Base-by-base conservation (phyloP, 1,140 invertebrate species). In the Bombyx mandarina region DNA sequence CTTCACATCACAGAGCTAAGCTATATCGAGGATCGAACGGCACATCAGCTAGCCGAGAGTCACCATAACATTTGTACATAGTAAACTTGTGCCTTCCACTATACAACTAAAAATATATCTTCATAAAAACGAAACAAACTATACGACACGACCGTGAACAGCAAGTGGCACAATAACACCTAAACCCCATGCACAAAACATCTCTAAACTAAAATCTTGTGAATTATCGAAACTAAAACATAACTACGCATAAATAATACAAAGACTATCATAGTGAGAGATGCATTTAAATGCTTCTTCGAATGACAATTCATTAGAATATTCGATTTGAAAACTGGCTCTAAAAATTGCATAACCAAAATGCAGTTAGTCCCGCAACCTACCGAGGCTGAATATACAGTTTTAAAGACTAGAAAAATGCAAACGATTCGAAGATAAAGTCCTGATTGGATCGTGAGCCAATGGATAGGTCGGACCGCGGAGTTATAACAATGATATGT, bases 1-100 rank as follows among this genome's bases (percentile, higher is more conserved):
- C 79, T 75, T 83, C 72, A 79, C 77, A 81, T 83, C 79, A 86
- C 82, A 84, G 80, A 83, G 79, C 81, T 71, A 82, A 81, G 76
- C 80, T 69, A 73, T 72, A 73, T 74, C 71, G 62, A 68, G 68
- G 60, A 66, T 66, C 69, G 62, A 45, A 63, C 63, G 67, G 61
- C 67, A 59, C 52, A 52, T 44, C 26, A 3, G 4, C 26, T 5
- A 35, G 26, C 26, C 26, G 26, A 35, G 26, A 35, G 26, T 35
- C 26, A 35, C 26, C 4, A 35, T 35, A 35, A 35, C 26, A 35
- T 35, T 35, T 35, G 26, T 35, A 35, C 26, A 35, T 35, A 35
- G 26, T 35, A 35, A 35, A 35, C 26, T 35, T 35, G 26, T 35
- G 26, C 26, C 26, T 35, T 12, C 8, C 48, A 12, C 48, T 49